phyloP scores from a whole-genome alignment of 2,113 vertebrate species.

The Delphinus delphis region DNA sequence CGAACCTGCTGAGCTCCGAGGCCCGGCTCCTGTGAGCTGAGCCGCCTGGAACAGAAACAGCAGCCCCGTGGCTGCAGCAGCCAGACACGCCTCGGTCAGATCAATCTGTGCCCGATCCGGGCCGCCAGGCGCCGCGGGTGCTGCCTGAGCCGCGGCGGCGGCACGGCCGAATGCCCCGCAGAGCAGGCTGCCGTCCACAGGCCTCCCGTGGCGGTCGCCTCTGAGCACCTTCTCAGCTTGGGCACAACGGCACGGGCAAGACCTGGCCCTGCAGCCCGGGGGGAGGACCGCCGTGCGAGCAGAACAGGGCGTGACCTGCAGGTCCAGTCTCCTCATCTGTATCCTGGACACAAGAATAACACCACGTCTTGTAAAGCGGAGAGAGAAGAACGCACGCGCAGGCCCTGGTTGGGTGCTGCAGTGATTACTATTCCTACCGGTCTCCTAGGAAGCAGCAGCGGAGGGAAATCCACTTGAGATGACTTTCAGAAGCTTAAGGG shows the following conservation, averaged over 20 bases:
- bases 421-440: background rate
- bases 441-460: constrained; percentile 79
- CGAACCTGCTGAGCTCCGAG: background rate
- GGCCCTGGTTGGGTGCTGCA: background rate
- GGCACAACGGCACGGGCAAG: background rate
- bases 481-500: constrained; percentile 81
- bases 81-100: background rate
- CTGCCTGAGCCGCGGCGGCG: accelerated
- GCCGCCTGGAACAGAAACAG: background rate
- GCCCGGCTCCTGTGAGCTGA: background rate
- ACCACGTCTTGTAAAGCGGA: background rate
- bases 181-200: accelerated
- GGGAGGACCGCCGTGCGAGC: no score
- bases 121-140: accelerated
- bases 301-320: accelerated
- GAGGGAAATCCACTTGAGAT: constrained; percentile 72
- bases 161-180: background rate
- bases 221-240: background rate
- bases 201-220: background rate
- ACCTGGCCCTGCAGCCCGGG: background rate
- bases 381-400: background rate
- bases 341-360: background rate
- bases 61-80: background rate
- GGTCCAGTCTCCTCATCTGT: background rate
- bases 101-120: accelerated